Conservation (phyloP, 2,888 invertebrate genomes). For the Acrobasis consociella region DNA sequence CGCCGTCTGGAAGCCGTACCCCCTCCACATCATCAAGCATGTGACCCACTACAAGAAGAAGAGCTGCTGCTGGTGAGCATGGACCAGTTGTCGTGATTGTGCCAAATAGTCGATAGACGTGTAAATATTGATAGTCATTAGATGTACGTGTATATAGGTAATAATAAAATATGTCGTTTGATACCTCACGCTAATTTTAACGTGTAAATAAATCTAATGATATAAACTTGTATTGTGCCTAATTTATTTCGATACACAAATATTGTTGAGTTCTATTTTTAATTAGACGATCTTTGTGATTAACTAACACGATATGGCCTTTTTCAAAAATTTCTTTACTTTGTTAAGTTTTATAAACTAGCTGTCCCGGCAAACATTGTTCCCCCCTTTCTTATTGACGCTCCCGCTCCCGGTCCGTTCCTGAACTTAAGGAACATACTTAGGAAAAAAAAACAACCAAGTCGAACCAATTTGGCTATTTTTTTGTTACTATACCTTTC, state of each 20-base stretch:
- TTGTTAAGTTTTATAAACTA: too few species aligned
- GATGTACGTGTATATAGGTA: slow-evolving; percentile 46
- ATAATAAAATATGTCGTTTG: slow-evolving; percentile 16
- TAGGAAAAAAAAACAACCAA: too few species aligned
- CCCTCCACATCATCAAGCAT: slow-evolving; percentile 76
- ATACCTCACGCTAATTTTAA: slow-evolving; percentile 12
- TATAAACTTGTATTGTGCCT: slow-evolving; percentile 2
- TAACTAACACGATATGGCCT: too few species aligned
- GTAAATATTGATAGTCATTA: slow-evolving; percentile 78
- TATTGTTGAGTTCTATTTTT: not conserved
- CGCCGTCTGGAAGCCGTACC: slow-evolving; percentile 75
- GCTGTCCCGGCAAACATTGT: too few species aligned
- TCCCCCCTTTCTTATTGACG: too few species aligned
- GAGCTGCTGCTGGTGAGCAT: slow-evolving; percentile 70
- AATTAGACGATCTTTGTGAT: too few species aligned
- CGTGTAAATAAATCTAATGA: slow-evolving; percentile 17
- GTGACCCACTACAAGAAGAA: slow-evolving; percentile 78
- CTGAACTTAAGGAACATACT: too few species aligned
- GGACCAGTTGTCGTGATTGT: slow-evolving; percentile 55
- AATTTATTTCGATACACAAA: not conserved
- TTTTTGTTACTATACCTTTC: too few species aligned
- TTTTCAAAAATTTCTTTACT: too few species aligned
- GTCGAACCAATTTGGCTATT: too few species aligned
- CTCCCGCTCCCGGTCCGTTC: too few species aligned
- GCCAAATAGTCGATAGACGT: slow-evolving; percentile 77